These are phyloP conservation scores for Stenodema calcarata DNA, from an alignment of 2,888 invertebrate genomes.

Conservation along the genomic window DNA sequence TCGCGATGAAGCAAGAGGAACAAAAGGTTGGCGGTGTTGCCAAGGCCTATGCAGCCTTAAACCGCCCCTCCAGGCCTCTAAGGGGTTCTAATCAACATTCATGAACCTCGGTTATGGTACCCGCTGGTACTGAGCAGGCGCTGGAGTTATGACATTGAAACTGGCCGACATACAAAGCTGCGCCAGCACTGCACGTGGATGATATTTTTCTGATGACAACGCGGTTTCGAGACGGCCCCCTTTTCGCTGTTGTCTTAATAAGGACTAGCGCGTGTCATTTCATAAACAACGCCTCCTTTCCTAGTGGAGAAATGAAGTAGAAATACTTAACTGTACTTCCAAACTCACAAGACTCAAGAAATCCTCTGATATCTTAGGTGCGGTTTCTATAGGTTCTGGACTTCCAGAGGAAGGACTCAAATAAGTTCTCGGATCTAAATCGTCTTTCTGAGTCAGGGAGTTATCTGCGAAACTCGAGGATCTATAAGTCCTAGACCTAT, in stretches of 20 bases:
- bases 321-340: no score
- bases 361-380: no score
- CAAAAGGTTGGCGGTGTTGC: neutral
- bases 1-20: neutral
- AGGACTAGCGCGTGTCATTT: neutral
- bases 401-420: no score
- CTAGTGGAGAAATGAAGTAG: no score
- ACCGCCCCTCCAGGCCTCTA: neutral
- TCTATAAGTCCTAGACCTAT: no score
- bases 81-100: neutral
- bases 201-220: neutral
- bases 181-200: conserved; percentile 22
- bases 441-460: no score
- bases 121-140: neutral
- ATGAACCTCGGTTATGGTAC: neutral
- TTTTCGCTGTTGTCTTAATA: neutral
- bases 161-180: neutral
- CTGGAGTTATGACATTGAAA: conserved; percentile 18
- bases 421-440: no score
- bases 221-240: neutral
- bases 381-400: no score
- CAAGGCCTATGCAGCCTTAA: conserved; percentile 14
- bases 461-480: no score
- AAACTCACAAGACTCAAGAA: no score
- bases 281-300: neutral